Conservation (phyloP, 1,140 invertebrate species). For the Polypedilum vanderplanki region DNA sequence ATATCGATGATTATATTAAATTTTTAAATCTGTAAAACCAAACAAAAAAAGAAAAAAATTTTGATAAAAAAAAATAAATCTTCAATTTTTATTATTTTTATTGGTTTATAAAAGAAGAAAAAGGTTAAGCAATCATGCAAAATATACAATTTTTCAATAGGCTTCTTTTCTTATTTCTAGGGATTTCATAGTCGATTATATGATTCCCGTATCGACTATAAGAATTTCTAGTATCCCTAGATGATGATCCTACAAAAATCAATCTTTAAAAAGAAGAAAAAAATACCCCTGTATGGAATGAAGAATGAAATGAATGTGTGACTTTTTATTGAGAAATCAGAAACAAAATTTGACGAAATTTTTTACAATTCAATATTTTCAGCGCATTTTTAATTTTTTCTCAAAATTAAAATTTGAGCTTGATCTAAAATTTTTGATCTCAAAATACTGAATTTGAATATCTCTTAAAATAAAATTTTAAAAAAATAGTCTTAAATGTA, state of each 20-base stretch:
- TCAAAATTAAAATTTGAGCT: no score
- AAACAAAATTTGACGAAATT: background rate
- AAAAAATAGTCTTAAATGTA: no score
- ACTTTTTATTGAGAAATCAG: background rate
- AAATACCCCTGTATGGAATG: background rate
- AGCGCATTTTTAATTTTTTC: no score
- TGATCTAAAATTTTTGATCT: no score
- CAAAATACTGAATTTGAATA: no score
- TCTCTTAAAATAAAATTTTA: no score
- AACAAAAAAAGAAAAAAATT: no score
- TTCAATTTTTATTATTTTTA: no score
- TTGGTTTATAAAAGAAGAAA: background rate
- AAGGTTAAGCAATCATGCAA: background rate
- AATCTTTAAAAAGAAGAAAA: slow-evolving; percentile 13
- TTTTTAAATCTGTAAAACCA: no score
- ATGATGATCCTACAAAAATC: background rate
- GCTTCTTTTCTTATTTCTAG: background rate
- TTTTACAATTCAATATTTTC: no score
- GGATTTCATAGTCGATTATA: background rate
- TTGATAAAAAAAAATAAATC: no score
- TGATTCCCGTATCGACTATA: background rate
- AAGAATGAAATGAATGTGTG: background rate
- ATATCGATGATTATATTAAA: no score
- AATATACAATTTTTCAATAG: slow-evolving; percentile 6
- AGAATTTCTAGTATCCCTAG: background rate